A percentile compares a stretch with the other conserved stretches of the same genome.
These are phyloP conservation scores for Daubentonia madagascariensis DNA, from an alignment of 2,113 vertebrate species.

Conservation along the genomic window DNA sequence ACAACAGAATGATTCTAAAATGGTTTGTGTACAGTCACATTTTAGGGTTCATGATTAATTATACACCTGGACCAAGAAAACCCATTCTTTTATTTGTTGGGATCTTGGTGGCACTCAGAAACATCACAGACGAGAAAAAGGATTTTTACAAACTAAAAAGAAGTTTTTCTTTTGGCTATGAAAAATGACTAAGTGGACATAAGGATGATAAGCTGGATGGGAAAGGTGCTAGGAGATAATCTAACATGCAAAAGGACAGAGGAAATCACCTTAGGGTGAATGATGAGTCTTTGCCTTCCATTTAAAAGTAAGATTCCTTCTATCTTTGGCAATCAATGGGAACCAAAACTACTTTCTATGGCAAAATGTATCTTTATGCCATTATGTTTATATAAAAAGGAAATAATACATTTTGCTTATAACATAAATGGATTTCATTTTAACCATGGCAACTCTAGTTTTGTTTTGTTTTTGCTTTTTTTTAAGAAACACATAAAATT, in stretches of 20 bases:
- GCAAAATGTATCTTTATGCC: neutral
- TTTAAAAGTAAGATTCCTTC: neutral
- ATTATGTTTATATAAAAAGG: neutral
- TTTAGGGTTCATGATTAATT: neutral
- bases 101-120: neutral
- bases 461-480: neutral
- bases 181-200: neutral
- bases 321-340: neutral
- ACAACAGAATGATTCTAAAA: neutral
- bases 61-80: neutral
- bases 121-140: neutral
- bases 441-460: neutral
- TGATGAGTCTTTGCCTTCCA: neutral
- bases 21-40: neutral
- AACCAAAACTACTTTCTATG: neutral
- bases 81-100: neutral
- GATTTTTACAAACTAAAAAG: neutral
- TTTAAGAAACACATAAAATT: neutral
- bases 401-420: neutral
- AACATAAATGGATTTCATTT: neutral
- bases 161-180: neutral
- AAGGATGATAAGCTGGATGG: neutral
- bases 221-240: neutral
- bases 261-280: neutral
- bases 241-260: neutral